Evolutionary conservation across 1,140 invertebrate species (phyloP).

Genomic region (Brachionus manjavacas): DNA sequence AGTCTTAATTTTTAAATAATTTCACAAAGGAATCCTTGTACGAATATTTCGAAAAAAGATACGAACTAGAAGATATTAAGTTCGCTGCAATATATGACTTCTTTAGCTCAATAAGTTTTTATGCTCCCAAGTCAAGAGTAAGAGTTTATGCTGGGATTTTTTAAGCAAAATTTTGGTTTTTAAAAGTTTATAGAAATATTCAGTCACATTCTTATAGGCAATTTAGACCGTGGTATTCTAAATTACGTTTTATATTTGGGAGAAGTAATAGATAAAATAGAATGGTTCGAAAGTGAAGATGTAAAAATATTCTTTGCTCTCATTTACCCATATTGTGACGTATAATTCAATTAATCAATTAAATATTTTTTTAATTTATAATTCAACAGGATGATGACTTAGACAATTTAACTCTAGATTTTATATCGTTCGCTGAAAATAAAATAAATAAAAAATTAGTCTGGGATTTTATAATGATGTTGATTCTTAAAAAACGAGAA

Average conservation of each 20-base stretch:
- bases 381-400: conserved; percentile 25
- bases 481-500: conserved; percentile 25
- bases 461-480: conserved; percentile 33
- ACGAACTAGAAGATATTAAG: conserved; percentile 30
- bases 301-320: conserved; percentile 39
- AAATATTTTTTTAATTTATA: neutral
- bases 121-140: conserved; percentile 12
- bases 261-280: conserved; percentile 31
- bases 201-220: conserved; percentile 25
- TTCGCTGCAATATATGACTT: conserved; percentile 15
- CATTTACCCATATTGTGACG: conserved; percentile 28
- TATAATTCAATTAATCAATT: neutral
- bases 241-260: conserved; percentile 14
- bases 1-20: neutral
- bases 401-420: conserved; percentile 18
- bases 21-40: conserved; percentile 30
- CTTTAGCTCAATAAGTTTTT: conserved; percentile 29
- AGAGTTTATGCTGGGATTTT: neutral
- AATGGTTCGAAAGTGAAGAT: conserved; percentile 38
- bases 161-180: neutral
- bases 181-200: conserved; percentile 30
- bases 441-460: conserved; percentile 40
- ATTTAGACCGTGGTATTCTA: conserved; percentile 34
- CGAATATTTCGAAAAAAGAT: conserved; percentile 25
- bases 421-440: conserved; percentile 29